Percentiles rank a stretch among this genome's conserved stretches.
These are phyloP conservation scores for Cardiocondyla obscurior DNA, from an alignment of 1,140 invertebrate genomes.

Conservation along the genomic window DNA sequence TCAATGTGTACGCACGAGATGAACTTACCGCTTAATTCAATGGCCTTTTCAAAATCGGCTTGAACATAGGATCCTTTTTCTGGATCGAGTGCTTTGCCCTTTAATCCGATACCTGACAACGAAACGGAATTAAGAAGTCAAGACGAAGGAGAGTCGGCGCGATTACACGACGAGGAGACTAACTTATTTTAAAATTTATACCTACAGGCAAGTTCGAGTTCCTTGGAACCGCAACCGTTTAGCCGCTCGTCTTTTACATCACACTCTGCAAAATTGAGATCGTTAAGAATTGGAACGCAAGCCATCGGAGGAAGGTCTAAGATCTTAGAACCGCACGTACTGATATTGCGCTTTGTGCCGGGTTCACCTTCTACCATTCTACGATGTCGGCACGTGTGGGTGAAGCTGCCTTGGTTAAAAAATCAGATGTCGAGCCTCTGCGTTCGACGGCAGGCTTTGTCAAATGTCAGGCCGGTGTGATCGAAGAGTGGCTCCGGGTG, in stretches of 20 bases:
- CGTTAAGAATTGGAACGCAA: neutral
- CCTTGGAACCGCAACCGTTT: constrained; percentile 91
- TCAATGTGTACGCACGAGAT: neutral
- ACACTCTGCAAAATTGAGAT: constrained; percentile 84
- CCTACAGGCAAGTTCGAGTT: constrained; percentile 87
- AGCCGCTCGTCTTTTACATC: constrained; percentile 92
- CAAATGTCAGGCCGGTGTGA: constrained; percentile 42
- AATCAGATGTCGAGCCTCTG: constrained; percentile 74
- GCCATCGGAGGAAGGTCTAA: neutral
- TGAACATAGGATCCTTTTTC: constrained; percentile 85
- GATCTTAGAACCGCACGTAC: constrained; percentile 82
- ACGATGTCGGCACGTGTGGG: constrained; percentile 84
- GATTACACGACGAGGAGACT: neutral
- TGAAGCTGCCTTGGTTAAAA: constrained; percentile 77
- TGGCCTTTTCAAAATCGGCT: constrained; percentile 92
- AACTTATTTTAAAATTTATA: constrained; percentile 36
- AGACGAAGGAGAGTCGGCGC: neutral
- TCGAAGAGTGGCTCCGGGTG: constrained; percentile 67
- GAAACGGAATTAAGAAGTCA: constrained; percentile 1
- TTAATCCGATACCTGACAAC: constrained; percentile 80
- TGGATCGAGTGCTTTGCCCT: constrained; percentile 82
- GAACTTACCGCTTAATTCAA: constrained; percentile 88
- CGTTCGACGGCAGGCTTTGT: constrained; percentile 62
- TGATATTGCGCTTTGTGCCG: constrained; percentile 89
- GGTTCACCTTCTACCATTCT: constrained; percentile 92